Evolutionary conservation across 2,113 vertebrate species (phyloP), one percentile per base, ranked within the genome.

Genomic region (Prionailurus viverrinus): DNA sequence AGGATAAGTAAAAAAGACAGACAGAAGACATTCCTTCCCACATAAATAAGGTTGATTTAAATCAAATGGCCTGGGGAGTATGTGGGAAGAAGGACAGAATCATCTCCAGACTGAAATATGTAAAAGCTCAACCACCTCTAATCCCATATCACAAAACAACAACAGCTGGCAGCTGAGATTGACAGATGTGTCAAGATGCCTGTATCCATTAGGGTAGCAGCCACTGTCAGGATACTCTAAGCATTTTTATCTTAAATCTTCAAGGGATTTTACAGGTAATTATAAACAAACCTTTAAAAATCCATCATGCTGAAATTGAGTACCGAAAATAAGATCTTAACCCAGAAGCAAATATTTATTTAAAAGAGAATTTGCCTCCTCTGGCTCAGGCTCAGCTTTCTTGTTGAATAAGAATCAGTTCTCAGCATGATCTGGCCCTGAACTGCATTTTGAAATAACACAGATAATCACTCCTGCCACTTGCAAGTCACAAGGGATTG

Each of bases 41-140:
- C 82, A 97, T 98, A 98, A 95, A 97, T 97, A 94, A 96, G 86
- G 53, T 18, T 97, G 85, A 97, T 97, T 97, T 97, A 97, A 98
- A 95, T 97, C 73, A 95, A 97, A 98, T 71, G 69, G 93, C 71
- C 95, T 83, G 51, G 80, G 82, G 79, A 95, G 82, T 45, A 76
- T 33, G 78, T 93, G 86, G 91, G 86, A 95, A 93, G 93, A 94
- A 81, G 96, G 89, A 94, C 0, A 14, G 93, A 96, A 96, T 97
- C 81, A 74, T 97, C 95, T 84, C 58, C 84, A 93, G 94, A 97
- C 69, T 85, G 61, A 94, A 95, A 91, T 85, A 95, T 48, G 71
- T 78, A 84, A 92, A 95, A 68, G 61, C 63, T 89, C 63, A 92
- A 95, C 68, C 31, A 84, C 55, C 25, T 97, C 71, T 91, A 95